Base-by-base conservation (phyloP, 2,113 vertebrate species). In the Clarias macrocephalus region DNA sequence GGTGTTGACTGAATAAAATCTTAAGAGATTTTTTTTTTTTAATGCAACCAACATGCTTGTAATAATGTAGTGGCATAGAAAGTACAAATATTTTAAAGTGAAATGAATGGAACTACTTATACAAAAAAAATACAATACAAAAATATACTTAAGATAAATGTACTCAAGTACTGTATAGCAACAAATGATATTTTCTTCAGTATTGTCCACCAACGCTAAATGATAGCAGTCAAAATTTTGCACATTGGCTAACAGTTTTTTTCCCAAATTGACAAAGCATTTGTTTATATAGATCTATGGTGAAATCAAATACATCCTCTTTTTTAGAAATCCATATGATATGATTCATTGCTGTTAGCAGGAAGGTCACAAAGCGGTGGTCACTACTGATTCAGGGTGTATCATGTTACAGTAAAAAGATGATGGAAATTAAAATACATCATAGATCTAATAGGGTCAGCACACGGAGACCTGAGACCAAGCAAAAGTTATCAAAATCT, bases 401-500 rank as follows among this genome's bases (percentile, higher is more conserved):
- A 37, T 62, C 13, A 62, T 80, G 30, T 23, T 37, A 37, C 77
- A 80, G 77, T 80, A 79, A 79, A 79, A 79, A 79, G 6, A 54
- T 11, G 16, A 77, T 0, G 3, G 28, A 76, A 59, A 80, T 19
- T 8, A 23, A 60, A 80, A 80, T 48, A 48, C 48, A 48, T 48
- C 48, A 48, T 48, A 8, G 48, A 48, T 1, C 48, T 48, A 48
- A 48, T 42, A 42, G 7, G 7, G 48, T 48, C 23, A 66, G 48
- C 37, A 18, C 23, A 66, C 42, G 54, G 21, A 66, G 42, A 83
- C 9, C 82, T 11, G 37, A 33, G 23, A 56, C 23, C 60, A 65
- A 23, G n/a, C 73, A 70, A 23, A 52, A 83, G 15, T 48, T 48
- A 48, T 48, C 48, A 8, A 48, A 48, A 48, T 48, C 48, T 28